Evolutionary conservation across 1,140 invertebrate species (phyloP), one percentile per base, ranked within the genome.

Genomic region (Aplysia californica): DNA sequence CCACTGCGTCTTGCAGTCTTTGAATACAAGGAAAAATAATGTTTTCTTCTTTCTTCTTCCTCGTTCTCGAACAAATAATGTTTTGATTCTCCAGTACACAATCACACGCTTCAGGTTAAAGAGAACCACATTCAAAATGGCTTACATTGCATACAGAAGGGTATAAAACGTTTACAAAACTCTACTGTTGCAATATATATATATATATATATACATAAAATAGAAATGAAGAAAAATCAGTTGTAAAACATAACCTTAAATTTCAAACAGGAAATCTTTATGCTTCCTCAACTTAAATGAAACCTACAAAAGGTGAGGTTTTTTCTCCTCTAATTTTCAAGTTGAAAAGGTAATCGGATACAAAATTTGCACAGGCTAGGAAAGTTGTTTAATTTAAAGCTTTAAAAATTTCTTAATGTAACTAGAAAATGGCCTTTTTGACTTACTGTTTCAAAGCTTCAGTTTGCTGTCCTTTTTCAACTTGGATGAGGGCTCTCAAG

Each of bases 1-100:
- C 41, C 20, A 84, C 50, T 55, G 79, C 78, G 23, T 41, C 35
- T 58, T 85, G 50, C 50, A 84, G 80, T 58, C 83, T 84, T 61
- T n/a, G 3, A 61, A 65, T 3, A 65, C 3, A 65, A 5, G 10
- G 10, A 15, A 18, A 61, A n/a, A 61, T 61, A 10, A 61, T 26
- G 26, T 15, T 15, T 61, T 15, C 10, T 61, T 15, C 58, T 18
- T 29, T 61, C 58, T 61, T 10, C 6, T 61, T n/a, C n/a, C 15
- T 50, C 15, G 15, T 15, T 50, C 15, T n/a, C n/a, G 15, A 15
- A 50, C 44, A 50, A 50, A 50, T 50, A n/a, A 50, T n/a, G n/a
- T n/a, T n/a, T 15, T 50, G n/a, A 50, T 15, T 15, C n/a, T 50
- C 15, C n/a, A 50, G 15, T 15, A n/a, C 44, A 50, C n/a, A n/a